phyloP scores from a whole-genome alignment of 2,888 invertebrate genomes.

The Mythimna loreyi region DNA sequence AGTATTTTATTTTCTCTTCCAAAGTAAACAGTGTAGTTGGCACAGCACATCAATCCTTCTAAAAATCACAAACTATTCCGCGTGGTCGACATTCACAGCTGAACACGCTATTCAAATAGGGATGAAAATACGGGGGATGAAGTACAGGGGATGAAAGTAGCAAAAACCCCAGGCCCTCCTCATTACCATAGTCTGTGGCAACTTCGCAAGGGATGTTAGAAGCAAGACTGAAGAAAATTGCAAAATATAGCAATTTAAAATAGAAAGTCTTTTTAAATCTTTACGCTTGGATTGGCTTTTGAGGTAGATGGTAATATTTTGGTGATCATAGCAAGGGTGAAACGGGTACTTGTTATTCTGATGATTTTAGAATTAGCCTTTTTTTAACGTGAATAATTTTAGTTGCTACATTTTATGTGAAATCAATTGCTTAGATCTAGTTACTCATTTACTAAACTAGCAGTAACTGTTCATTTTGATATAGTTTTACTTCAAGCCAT shows the following conservation, averaged over 20 bases:
- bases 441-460: not conserved
- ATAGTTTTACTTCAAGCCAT: not conserved
- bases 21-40: constrained; percentile 37
- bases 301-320: constrained; percentile 39
- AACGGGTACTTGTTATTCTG: too few species aligned
- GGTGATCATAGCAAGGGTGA: not conserved
- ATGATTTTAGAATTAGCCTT: too few species aligned
- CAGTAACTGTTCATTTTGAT: not conserved
- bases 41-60: constrained; percentile 63
- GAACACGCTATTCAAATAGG: constrained; percentile 78
- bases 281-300: constrained; percentile 33
- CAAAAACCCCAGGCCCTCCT: constrained; percentile 78
- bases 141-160: constrained; percentile 74
- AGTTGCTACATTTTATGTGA: not conserved
- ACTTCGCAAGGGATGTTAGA: constrained; percentile 68
- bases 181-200: constrained; percentile 81
- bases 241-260: constrained; percentile 62
- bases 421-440: not conserved
- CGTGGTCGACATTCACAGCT: constrained; percentile 66
- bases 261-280: constrained; percentile 42
- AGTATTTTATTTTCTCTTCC: not conserved
- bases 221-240: constrained; percentile 60
- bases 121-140: constrained; percentile 64
- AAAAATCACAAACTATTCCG: constrained; percentile 67
- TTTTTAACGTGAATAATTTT: not conserved